Conservation (phyloP, 2,888 invertebrate species). For the Eupithecia centaureata region DNA sequence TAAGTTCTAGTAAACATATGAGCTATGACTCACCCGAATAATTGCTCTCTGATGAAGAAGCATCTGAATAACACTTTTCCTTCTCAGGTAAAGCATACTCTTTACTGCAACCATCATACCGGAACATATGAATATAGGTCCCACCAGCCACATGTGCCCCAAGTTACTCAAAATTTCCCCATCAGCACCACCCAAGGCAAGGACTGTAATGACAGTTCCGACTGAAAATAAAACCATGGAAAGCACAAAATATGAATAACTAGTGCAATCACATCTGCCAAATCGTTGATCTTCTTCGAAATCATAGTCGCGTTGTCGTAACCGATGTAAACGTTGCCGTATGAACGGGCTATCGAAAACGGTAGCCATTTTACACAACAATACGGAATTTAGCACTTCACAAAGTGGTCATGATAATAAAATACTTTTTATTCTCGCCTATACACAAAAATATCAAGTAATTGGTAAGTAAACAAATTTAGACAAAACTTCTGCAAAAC, state of each 20-base stretch:
- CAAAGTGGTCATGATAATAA: constrained; percentile 47
- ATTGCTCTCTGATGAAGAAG: constrained; percentile 85
- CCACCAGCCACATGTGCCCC: constrained; percentile 88
- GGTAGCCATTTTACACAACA: constrained; percentile 81
- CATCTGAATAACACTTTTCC: constrained; percentile 87
- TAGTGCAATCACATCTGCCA: constrained; percentile 86
- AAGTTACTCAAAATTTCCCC: constrained; percentile 85
- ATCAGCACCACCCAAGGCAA: constrained; percentile 85
- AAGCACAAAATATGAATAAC: constrained; percentile 86
- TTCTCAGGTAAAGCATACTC: constrained; percentile 86
- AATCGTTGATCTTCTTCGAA: constrained; percentile 85
- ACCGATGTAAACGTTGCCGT: constrained; percentile 84
- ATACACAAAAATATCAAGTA: background rate
- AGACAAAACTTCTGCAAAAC: background rate
- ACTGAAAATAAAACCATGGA: constrained; percentile 86
- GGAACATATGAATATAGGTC: constrained; percentile 87
- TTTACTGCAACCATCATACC: constrained; percentile 88
- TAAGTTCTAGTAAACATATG: constrained; percentile 16
- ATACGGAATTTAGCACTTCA: constrained; percentile 37
- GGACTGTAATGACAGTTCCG: constrained; percentile 86
- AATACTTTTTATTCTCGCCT: background rate
- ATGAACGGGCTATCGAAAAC: constrained; percentile 86
- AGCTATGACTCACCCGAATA: constrained; percentile 83
- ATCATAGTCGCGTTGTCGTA: constrained; percentile 84
- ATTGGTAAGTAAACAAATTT: background rate